phyloP scores from a whole-genome alignment of 1,140 invertebrate genomes.

The Anoplophora glabripennis region DNA sequence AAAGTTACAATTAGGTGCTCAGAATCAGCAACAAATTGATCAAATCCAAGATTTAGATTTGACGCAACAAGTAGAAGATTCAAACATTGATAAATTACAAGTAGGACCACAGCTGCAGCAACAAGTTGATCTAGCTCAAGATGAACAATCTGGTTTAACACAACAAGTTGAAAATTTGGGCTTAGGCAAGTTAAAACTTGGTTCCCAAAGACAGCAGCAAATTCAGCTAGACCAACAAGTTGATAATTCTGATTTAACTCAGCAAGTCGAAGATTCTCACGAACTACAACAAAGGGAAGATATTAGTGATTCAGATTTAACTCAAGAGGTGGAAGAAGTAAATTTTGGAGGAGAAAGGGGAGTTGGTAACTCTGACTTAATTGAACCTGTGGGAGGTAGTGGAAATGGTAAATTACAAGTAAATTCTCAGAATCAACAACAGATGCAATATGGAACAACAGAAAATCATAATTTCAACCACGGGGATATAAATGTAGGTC shows the following conservation, averaged over 20 bases:
- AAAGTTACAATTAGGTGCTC: too few relatives aligned
- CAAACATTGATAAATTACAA: too few relatives aligned
- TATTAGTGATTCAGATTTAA: background rate
- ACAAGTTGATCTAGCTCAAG: slow-evolving; percentile 3
- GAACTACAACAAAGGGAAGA: background rate
- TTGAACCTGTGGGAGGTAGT: slow-evolving; percentile 6
- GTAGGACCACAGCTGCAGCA: background rate
- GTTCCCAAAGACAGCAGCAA: background rate
- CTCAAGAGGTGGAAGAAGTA: background rate
- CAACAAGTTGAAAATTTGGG: slow-evolving; percentile 5
- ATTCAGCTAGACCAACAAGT: slow-evolving; percentile 1
- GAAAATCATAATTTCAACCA: too few relatives aligned
- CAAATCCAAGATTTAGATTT: slow-evolving; percentile 15
- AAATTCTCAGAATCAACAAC: background rate
- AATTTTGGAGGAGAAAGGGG: background rate
- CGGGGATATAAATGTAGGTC: background rate
- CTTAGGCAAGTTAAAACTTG: background rate
- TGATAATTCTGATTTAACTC: slow-evolving; percentile 3
- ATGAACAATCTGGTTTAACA: background rate
- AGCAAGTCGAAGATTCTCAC: background rate
- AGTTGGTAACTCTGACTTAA: background rate
- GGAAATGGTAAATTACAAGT: background rate
- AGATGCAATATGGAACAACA: background rate
- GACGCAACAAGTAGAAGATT: slow-evolving; percentile 5
- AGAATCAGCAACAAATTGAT: background rate